These are phyloP conservation scores for Polypedilum vanderplanki DNA, from an alignment of 1,140 invertebrate species.

Conservation along the genomic window DNA sequence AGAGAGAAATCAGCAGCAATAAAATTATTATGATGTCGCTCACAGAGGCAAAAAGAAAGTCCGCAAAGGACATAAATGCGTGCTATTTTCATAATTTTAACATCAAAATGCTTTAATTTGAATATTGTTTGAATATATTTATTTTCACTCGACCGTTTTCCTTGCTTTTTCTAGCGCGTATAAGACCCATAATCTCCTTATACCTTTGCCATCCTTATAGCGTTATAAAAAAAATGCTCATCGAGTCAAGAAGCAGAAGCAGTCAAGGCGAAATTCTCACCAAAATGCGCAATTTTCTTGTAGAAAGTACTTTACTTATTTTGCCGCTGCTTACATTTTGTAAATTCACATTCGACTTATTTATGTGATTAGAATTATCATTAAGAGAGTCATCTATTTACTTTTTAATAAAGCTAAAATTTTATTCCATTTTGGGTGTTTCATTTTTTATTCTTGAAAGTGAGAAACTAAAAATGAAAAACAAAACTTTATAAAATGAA, in stretches of 20 bases:
- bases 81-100: conserved; percentile 14
- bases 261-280: not conserved
- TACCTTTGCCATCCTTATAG: not conserved
- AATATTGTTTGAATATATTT: not conserved
- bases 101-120: conserved; percentile 19
- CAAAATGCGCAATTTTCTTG: not conserved
- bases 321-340: too few relatives aligned
- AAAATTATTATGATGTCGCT: conserved; percentile 7
- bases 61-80: conserved; percentile 16
- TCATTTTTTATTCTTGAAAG: too few relatives aligned
- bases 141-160: not conserved
- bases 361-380: too few relatives aligned
- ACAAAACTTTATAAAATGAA: too few relatives aligned
- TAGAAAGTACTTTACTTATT: not conserved
- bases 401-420: too few relatives aligned
- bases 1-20: not conserved
- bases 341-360: too few relatives aligned
- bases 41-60: not conserved
- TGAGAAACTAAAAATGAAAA: too few relatives aligned
- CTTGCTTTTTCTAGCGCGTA: not conserved
- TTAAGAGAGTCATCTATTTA: too few relatives aligned
- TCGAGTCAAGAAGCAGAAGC: not conserved
- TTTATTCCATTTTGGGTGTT: too few relatives aligned
- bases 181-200: not conserved
- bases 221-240: not conserved